Evolutionary conservation across 1,140 invertebrate species (phyloP).

Genomic region (Xylocopa sonorina): DNA sequence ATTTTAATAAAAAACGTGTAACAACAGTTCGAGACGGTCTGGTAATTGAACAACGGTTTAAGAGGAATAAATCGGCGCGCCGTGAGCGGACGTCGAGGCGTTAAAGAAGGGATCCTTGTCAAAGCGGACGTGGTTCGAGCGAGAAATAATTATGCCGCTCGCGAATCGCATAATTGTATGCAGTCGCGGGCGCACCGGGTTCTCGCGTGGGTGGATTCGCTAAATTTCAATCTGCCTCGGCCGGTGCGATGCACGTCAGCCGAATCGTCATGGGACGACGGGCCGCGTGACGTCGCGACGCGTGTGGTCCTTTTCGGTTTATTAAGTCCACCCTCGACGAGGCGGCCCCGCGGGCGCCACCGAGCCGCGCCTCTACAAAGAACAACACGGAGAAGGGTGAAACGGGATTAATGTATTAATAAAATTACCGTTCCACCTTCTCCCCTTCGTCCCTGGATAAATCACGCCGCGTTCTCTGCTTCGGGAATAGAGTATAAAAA

Average conservation of each 20-base stretch:
- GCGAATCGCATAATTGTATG: conserved; percentile 30
- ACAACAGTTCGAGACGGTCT: too few species aligned
- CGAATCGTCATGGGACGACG: conserved; percentile 40
- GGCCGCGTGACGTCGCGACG: conserved; percentile 33
- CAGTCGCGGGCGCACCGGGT: neutral
- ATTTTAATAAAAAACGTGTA: too few species aligned
- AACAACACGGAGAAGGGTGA: conserved; percentile 16
- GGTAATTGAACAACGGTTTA: too few species aligned
- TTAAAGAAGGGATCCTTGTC: neutral
- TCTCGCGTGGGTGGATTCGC: conserved; percentile 41
- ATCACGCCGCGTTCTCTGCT: neutral
- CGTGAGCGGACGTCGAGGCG: neutral
- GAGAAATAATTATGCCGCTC: conserved; percentile 34
- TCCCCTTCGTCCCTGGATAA: neutral
- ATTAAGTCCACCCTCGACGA: conserved; percentile 27
- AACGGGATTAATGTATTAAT: conserved; percentile 50
- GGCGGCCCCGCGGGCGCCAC: conserved; percentile 3
- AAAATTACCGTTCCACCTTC: conserved; percentile 27
- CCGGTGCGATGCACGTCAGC: conserved; percentile 14
- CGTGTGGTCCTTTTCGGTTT: conserved; percentile 46
- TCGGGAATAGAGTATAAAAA: too few species aligned
- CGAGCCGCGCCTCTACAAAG: conserved; percentile 3
- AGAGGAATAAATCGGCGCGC: neutral
- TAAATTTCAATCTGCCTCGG: conserved; percentile 47
- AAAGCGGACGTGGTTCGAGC: neutral